A percentile compares a stretch with the other conserved stretches of the same genome.
phyloP scores from a whole-genome alignment of 1,140 invertebrate species.

The Spodoptera frugiperda region DNA sequence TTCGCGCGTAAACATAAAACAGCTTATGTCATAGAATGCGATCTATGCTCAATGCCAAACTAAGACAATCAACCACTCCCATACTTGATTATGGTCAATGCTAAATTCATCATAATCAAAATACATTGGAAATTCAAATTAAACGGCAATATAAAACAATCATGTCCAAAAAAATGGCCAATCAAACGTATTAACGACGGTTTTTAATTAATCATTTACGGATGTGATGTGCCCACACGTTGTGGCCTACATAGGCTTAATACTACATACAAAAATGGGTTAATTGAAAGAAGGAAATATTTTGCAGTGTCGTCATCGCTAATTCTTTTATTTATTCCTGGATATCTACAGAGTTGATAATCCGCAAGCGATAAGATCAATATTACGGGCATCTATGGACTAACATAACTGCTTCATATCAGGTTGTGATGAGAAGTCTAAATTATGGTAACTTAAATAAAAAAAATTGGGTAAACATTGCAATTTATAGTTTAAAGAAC shows the following conservation, averaged over 20 bases:
- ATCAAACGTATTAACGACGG: background rate
- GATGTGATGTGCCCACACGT: constrained; percentile 8
- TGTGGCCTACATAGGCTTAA: background rate
- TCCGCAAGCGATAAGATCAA: no score
- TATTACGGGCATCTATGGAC: no score
- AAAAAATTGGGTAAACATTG: no score
- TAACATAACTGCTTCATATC: no score
- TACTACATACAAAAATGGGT: background rate
- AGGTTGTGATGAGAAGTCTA: no score
- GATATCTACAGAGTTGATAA: no score
- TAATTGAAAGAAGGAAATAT: background rate
- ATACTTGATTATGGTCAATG: constrained; percentile 18
- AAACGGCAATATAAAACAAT: constrained; percentile 14
- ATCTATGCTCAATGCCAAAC: constrained; percentile 4
- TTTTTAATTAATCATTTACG: background rate
- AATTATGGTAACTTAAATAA: no score
- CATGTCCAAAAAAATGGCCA: constrained; percentile 13
- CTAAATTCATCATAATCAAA: constrained; percentile 14
- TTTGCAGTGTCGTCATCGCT: background rate
- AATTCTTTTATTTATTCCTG: no score
- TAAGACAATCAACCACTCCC: constrained; percentile 1
- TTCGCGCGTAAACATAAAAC: background rate
- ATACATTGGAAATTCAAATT: constrained; percentile 7
- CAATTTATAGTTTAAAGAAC: no score
- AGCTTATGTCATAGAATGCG: constrained; percentile 8